Conservation (phyloP, 1,140 invertebrate genomes). For the Adelges cooleyi region DNA sequence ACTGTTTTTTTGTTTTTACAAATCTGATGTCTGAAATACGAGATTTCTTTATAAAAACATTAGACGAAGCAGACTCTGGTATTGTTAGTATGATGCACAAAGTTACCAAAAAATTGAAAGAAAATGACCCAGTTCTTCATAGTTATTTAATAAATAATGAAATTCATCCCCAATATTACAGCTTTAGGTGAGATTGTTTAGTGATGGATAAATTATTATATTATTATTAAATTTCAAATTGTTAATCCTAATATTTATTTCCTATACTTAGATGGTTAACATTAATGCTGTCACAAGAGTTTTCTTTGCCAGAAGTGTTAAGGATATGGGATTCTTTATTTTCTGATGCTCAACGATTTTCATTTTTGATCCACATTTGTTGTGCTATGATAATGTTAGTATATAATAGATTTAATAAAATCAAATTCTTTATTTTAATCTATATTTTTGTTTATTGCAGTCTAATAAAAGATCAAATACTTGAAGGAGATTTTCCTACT, state of each 20-base stretch:
- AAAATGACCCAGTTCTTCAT: slow-evolving; percentile 66
- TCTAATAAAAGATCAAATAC: slow-evolving; percentile 65
- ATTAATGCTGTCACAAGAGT: slow-evolving; percentile 92
- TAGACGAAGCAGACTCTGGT: slow-evolving; percentile 84
- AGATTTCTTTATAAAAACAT: slow-evolving; percentile 92
- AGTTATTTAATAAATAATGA: slow-evolving; percentile 65
- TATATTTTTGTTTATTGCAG: slow-evolving; percentile 44
- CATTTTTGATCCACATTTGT: slow-evolving; percentile 82
- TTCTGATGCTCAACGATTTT: slow-evolving; percentile 75
- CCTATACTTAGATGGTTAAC: slow-evolving; percentile 73
- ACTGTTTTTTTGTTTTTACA: slow-evolving; percentile 96
- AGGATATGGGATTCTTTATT: slow-evolving; percentile 93
- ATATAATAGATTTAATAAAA: neutral
- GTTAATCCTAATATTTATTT: too few species aligned
- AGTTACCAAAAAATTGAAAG: slow-evolving; percentile 60
- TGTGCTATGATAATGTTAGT: slow-evolving; percentile 94
- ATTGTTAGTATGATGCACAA: slow-evolving; percentile 76
- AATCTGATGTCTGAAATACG: slow-evolving; percentile 93
- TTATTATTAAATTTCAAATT: neutral
- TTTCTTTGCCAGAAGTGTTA: slow-evolving; percentile 88
- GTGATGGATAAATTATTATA: slow-evolving; percentile 3
- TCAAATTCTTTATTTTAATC: neutral
- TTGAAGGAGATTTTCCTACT: slow-evolving; percentile 75
- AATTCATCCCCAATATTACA: slow-evolving; percentile 88
- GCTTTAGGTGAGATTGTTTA: slow-evolving; percentile 55